Percentiles rank a stretch among this genome's conserved stretches.
These are phyloP conservation scores for Oreortyx pictus DNA, from an alignment of 2,797 vertebrate genomes.

Conservation along the genomic window DNA sequence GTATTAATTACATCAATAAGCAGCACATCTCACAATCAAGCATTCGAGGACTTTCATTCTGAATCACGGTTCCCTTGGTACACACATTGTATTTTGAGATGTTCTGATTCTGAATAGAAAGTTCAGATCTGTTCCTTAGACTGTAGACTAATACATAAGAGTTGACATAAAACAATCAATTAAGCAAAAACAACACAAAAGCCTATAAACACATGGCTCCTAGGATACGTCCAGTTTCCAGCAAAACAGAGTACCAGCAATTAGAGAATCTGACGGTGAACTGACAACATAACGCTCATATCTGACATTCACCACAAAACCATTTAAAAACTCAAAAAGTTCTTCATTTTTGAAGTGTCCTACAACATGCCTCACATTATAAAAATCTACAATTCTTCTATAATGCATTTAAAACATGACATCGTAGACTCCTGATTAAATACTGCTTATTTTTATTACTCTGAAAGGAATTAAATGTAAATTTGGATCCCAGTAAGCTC, in stretches of 20 bases:
- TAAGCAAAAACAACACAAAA: background rate
- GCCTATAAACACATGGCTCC: background rate
- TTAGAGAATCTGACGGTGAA: background rate
- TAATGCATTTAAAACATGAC: background rate
- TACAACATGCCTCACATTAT: background rate
- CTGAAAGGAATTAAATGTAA: background rate
- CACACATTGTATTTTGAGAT: accelerated
- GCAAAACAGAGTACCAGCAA: background rate
- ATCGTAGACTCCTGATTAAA: background rate
- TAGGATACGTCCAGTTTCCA: background rate
- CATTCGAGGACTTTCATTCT: background rate
- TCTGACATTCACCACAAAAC: background rate
- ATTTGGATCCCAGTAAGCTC: background rate
- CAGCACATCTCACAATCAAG: background rate
- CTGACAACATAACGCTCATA: background rate
- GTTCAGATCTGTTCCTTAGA: background rate
- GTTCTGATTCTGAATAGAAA: background rate
- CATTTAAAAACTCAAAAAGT: background rate
- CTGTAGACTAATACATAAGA: background rate
- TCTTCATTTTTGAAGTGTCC: background rate
- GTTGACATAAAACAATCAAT: background rate
- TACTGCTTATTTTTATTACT: background rate
- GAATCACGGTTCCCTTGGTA: background rate
- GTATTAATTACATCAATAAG: background rate
- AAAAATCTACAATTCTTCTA: background rate